A percentile compares a stretch with the other conserved stretches of the same genome.
Evolutionary conservation across 2,113 vertebrate genomes (phyloP).

Genomic region (Cebidichthys violaceus): DNA sequence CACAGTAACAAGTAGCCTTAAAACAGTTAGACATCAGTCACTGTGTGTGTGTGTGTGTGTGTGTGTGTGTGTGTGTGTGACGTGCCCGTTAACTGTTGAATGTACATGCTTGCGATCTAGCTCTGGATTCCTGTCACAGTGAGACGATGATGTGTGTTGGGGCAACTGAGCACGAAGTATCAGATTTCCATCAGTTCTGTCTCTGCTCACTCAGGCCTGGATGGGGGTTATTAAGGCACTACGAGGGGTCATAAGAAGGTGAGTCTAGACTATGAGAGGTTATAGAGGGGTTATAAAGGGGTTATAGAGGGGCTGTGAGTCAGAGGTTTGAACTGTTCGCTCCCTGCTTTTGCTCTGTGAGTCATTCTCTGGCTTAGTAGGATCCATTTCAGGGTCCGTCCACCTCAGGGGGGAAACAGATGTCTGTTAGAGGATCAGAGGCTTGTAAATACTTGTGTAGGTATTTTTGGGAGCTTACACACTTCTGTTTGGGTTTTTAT

Average conservation of each 20-base stretch:
- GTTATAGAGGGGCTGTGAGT: slow-evolving; percentile 63
- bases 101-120: not conserved
- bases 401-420: slow-evolving; percentile 72
- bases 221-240: slow-evolving; percentile 59
- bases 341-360: slow-evolving; percentile 56
- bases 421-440: slow-evolving; percentile 59
- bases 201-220: slow-evolving; percentile 51
- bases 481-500: slow-evolving; percentile 20
- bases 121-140: slow-evolving; percentile 18
- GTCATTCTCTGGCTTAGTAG: slow-evolving; percentile 71
- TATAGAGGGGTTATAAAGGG: slow-evolving; percentile 54
- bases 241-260: slow-evolving; percentile 66
- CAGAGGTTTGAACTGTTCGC: slow-evolving; percentile 65
- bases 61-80: slow-evolving; percentile 4
- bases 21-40: not conserved
- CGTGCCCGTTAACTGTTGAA: not conserved
- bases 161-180: slow-evolving; percentile 47
- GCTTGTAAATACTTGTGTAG: slow-evolving; percentile 46
- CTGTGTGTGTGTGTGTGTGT: slow-evolving; percentile 9
- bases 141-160: slow-evolving; percentile 39
- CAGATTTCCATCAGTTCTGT: slow-evolving; percentile 63
- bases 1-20: slow-evolving; percentile 3
- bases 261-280: slow-evolving; percentile 62
- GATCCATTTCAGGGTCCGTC: slow-evolving; percentile 75
- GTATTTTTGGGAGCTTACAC: slow-evolving; percentile 46